Percentiles rank a stretch among this genome's conserved stretches.
phyloP scores from a whole-genome alignment of 1,140 invertebrate species.

The Drosophila pallidifrons region DNA sequence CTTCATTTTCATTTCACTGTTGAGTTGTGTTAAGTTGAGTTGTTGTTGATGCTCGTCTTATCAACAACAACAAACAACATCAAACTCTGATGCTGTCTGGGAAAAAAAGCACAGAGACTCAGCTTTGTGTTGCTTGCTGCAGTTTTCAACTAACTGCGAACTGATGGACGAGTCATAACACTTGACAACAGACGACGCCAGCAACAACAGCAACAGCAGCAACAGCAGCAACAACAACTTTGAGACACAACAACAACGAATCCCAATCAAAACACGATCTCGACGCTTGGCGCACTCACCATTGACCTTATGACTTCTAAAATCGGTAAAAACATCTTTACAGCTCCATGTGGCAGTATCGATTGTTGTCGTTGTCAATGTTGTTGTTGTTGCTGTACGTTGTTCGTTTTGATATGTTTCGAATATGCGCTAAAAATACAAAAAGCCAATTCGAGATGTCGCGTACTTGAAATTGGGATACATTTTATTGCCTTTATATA shows the following conservation, averaged over 20 bases:
- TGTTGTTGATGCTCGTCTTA: constrained; percentile 58
- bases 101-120: constrained; percentile 53
- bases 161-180: constrained; percentile 73
- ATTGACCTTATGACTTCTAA: constrained; percentile 84
- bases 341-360: constrained; percentile 73
- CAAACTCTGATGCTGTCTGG: constrained; percentile 56
- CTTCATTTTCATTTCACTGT: constrained; percentile 49
- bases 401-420: constrained; percentile 57
- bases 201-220: constrained; percentile 35
- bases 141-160: constrained; percentile 44
- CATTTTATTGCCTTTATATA: constrained; percentile 72
- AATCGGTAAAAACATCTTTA: constrained; percentile 84
- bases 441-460: constrained; percentile 56
- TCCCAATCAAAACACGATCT: constrained; percentile 81
- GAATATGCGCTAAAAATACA: constrained; percentile 78
- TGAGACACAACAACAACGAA: constrained; percentile 39
- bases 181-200: constrained; percentile 71
- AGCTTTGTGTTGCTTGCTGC: constrained; percentile 72
- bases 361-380: constrained; percentile 42
- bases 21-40: constrained; percentile 38
- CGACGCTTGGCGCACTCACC: constrained; percentile 70
- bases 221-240: constrained; percentile 42
- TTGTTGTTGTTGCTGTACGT: constrained; percentile 33
- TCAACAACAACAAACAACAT: constrained; percentile 41
- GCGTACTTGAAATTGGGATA: constrained; percentile 80